These are phyloP conservation scores for Asbolus verrucosus DNA, from an alignment of 1,140 invertebrate genomes.

Conservation along the genomic window DNA sequence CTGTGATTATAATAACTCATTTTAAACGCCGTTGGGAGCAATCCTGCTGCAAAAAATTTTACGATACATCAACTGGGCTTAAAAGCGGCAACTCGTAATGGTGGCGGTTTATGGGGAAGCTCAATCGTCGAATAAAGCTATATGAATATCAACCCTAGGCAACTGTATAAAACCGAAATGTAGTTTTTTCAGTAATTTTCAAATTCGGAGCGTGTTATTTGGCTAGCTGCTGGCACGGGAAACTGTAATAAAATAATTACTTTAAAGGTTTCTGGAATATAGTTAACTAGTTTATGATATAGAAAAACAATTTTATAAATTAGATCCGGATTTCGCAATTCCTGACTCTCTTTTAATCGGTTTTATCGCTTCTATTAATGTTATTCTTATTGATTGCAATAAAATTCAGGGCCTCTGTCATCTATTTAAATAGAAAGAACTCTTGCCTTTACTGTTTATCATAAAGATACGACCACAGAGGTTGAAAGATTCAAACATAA, in stretches of 20 bases:
- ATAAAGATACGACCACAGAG: too few relatives aligned
- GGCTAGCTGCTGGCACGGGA: not conserved
- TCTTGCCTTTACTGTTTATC: not conserved
- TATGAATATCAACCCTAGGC: slow-evolving; percentile 29
- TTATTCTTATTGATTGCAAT: slow-evolving; percentile 1
- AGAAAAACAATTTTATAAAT: slow-evolving; percentile 3
- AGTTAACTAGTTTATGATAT: not conserved
- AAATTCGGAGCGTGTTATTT: slow-evolving; percentile 4
- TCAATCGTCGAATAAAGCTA: slow-evolving; percentile 31
- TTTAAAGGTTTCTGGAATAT: slow-evolving; percentile 8
- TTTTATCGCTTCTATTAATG: slow-evolving; percentile 5
- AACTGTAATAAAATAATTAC: slow-evolving; percentile 21
- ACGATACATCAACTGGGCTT: slow-evolving; percentile 23
- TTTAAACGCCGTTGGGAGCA: not conserved
- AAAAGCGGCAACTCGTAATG: slow-evolving; percentile 22
- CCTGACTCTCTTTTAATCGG: not conserved
- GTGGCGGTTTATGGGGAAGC: slow-evolving; percentile 19
- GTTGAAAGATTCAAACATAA: too few relatives aligned
- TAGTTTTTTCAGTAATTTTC: slow-evolving; percentile 26
- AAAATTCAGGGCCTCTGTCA: not conserved
- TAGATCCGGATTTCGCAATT: not conserved
- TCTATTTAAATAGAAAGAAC: not conserved
- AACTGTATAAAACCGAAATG: slow-evolving; percentile 19
- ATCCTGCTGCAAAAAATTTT: slow-evolving; percentile 4
- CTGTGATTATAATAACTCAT: slow-evolving; percentile 27